Percentiles rank a stretch among this genome's conserved stretches.
Conservation (phyloP, 2,797 vertebrate species). For the Sitta carolinensis region DNA sequence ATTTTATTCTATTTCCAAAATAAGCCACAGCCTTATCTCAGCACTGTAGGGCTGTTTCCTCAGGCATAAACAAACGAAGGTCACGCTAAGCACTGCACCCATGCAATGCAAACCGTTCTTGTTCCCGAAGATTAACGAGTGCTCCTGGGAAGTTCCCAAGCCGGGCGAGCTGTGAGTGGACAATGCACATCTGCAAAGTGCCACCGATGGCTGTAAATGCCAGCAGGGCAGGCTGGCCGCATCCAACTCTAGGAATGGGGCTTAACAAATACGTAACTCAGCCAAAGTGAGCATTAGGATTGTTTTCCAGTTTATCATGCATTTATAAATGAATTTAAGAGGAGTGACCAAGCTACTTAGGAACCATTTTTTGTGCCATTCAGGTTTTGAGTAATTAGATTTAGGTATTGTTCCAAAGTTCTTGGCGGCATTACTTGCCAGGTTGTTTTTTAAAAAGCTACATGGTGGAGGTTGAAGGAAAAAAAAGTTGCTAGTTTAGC, state of each 20-base stretch:
- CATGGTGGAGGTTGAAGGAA: background rate
- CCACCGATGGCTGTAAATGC: background rate
- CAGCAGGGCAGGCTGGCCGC: background rate
- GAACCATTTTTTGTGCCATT: background rate
- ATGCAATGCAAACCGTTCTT: background rate
- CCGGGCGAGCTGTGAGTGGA: background rate
- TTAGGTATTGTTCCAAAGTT: background rate
- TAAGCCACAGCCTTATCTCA: background rate
- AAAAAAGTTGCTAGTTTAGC: background rate
- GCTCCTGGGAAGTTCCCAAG: background rate
- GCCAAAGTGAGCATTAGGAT: background rate
- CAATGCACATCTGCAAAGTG: background rate
- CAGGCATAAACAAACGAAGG: background rate
- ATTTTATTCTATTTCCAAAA: background rate
- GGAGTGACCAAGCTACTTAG: background rate
- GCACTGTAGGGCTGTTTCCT: background rate
- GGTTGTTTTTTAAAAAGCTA: background rate
- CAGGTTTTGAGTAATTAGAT: background rate
- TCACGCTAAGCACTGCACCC: rapidly evolving
- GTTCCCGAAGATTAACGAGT: rapidly evolving
- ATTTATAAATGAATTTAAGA: background rate
- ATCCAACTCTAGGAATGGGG: background rate
- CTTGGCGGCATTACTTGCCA: background rate
- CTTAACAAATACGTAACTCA: background rate
- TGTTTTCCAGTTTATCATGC: background rate